phyloP scores from a whole-genome alignment of 2,888 invertebrate genomes.

The Chymomyza fuscimana region DNA sequence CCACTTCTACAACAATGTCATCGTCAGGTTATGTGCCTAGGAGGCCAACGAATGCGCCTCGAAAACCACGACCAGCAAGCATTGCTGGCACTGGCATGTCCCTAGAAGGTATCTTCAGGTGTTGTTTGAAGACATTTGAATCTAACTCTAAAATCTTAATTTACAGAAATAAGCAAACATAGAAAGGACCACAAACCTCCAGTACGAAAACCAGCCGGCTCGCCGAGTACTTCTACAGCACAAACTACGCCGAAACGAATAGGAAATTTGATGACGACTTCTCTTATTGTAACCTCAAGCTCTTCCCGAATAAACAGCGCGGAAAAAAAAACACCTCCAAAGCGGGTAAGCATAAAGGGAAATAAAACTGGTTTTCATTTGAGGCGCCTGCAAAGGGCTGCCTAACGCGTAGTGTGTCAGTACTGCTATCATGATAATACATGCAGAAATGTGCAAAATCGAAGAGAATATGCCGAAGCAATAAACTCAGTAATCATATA shows the following conservation, averaged over 20 bases:
- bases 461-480: no score
- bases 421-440: no score
- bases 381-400: no score
- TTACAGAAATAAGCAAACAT: constrained; percentile 76
- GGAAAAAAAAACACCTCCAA: constrained; percentile 76
- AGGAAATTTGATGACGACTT: constrained; percentile 77
- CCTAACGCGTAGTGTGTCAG: no score
- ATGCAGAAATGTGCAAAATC: no score
- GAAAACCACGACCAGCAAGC: constrained; percentile 89
- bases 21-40: constrained; percentile 83
- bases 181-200: constrained; percentile 81
- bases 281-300: constrained; percentile 76
- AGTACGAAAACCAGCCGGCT: constrained; percentile 73
- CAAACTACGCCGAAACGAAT: constrained; percentile 80
- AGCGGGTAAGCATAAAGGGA: constrained; percentile 62
- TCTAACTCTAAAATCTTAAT: constrained; percentile 31
- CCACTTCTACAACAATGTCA: constrained; percentile 85
- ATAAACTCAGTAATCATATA: no score
- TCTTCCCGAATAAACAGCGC: constrained; percentile 74
- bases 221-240: constrained; percentile 72
- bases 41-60: constrained; percentile 82
- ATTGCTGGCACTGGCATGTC: constrained; percentile 92
- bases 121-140: constrained; percentile 24
- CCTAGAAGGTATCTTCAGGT: constrained; percentile 69
- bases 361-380: no score